Percentiles rank a stretch among this genome's conserved stretches.
phyloP scores from a whole-genome alignment of 2,888 invertebrate genomes.

The Drosophila bunnanda region DNA sequence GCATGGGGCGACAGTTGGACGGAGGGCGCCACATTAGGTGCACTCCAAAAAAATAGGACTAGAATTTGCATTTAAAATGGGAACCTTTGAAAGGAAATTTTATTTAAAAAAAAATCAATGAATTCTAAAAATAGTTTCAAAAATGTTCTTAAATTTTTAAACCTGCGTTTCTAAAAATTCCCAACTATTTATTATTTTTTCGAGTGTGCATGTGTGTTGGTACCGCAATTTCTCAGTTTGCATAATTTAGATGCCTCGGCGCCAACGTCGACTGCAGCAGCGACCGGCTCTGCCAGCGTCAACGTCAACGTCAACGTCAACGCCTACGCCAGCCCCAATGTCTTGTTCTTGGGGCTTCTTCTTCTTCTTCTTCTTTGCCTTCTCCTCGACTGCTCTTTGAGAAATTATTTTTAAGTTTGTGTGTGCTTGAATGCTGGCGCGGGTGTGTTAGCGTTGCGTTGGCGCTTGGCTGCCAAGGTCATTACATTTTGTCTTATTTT shows the following conservation, averaged over 20 bases:
- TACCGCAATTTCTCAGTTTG: constrained; percentile 64
- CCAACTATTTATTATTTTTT: neutral
- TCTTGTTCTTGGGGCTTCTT: constrained; percentile 46
- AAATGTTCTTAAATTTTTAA: too few species aligned
- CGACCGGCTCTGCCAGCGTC: constrained; percentile 53
- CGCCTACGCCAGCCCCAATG: constrained; percentile 69
- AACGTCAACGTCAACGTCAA: constrained; percentile 35
- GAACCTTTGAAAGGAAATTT: neutral
- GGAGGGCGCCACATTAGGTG: constrained; percentile 5
- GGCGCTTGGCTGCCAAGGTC: constrained; percentile 65
- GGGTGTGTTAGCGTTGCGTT: constrained; percentile 43
- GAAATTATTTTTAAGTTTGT: constrained; percentile 78
- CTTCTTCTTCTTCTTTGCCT: constrained; percentile 23
- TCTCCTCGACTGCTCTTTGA: constrained; percentile 54
- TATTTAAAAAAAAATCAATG: neutral
- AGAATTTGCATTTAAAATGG: neutral
- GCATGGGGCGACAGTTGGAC: constrained; percentile 32
- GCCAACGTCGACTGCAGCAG: constrained; percentile 25
- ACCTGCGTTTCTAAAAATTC: neutral
- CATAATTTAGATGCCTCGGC: constrained; percentile 68
- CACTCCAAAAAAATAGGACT: neutral
- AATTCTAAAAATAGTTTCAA: neutral
- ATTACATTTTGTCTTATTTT: constrained; percentile 75
- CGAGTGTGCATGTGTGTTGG: constrained; percentile 24
- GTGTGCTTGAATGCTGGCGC: constrained; percentile 36